phyloP scores from a whole-genome alignment of 2,113 vertebrate genomes.

The Halichoeres trimaculatus region DNA sequence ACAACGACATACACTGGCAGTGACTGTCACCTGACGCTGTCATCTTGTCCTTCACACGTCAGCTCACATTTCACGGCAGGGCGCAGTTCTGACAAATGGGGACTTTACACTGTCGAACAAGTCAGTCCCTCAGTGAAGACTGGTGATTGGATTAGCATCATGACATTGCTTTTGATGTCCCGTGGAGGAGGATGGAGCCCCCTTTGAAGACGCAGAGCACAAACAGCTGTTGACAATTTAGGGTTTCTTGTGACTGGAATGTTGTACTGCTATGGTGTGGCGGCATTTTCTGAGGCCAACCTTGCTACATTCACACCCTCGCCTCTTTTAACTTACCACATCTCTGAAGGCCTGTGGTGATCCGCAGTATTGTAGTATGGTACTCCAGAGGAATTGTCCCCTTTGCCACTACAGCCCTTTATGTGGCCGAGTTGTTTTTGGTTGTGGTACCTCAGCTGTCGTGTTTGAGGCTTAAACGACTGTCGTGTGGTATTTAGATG shows the following conservation, averaged over 20 bases:
- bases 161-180: conserved; percentile 50
- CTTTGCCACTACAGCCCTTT: conserved; percentile 27
- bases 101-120: conserved; percentile 49
- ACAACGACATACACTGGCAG: conserved; percentile 19
- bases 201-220: conserved; percentile 30
- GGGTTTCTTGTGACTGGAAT: conserved; percentile 44
- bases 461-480: neutral
- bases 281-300: conserved; percentile 45
- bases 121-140: conserved; percentile 39
- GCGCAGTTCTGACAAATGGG: conserved; percentile 58
- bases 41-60: conserved; percentile 63
- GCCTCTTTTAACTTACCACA: conserved; percentile 16
- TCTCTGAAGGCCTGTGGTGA: conserved; percentile 32
- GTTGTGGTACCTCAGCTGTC: conserved; percentile 43
- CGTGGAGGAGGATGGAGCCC: conserved; percentile 22
- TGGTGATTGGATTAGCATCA: conserved; percentile 57
- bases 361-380: conserved; percentile 19
- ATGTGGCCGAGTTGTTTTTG: conserved; percentile 57
- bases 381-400: conserved; percentile 4
- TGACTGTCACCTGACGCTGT: conserved; percentile 58
- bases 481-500: conserved; percentile 42
- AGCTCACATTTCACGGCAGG: conserved; percentile 57
- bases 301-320: conserved; percentile 41
- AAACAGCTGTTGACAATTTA: conserved; percentile 59
- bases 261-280: conserved; percentile 16